Percentiles rank a stretch among this genome's conserved stretches.
Conservation (phyloP, 2,888 invertebrate species). For the Maniola hyperantus region DNA sequence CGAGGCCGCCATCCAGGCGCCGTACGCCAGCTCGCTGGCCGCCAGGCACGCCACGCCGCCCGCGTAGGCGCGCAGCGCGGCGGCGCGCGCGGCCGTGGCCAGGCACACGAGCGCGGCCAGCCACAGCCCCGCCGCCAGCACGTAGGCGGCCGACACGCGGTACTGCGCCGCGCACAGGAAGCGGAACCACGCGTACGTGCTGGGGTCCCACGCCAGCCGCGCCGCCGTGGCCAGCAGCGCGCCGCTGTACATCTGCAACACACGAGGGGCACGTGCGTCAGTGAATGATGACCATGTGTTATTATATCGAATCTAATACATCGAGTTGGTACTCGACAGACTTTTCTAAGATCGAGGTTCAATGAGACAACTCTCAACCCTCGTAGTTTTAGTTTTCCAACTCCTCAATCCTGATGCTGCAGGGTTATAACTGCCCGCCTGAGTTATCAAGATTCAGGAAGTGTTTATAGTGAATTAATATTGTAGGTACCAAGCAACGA, state of each 20-base stretch:
- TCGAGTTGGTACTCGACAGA: too few relatives aligned
- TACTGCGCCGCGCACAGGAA: conserved; percentile 77
- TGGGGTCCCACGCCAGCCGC: conserved; percentile 78
- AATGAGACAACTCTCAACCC: too few relatives aligned
- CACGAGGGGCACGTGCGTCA: too few relatives aligned
- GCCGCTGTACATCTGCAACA: conserved; percentile 75
- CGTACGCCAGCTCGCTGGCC: conserved; percentile 71
- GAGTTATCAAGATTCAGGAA: too few relatives aligned
- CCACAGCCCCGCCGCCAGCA: conserved; percentile 70
- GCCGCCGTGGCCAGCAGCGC: conserved; percentile 78
- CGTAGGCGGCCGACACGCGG: conserved; percentile 72
- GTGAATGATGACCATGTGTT: too few relatives aligned
- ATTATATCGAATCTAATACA: too few relatives aligned
- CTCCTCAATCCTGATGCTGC: too few relatives aligned
- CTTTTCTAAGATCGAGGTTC: too few relatives aligned
- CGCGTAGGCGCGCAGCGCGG: conserved; percentile 50
- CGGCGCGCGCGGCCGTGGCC: conserved; percentile 58
- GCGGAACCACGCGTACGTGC: conserved; percentile 78
- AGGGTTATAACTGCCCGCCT: too few relatives aligned
- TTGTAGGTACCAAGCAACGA: too few relatives aligned
- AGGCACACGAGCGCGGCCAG: conserved; percentile 72
- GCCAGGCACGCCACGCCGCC: conserved; percentile 68
- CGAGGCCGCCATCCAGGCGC: conserved; percentile 74
- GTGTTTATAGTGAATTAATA: too few relatives aligned
- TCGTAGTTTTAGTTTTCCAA: too few relatives aligned